Percentiles rank a stretch among this genome's conserved stretches.
phyloP scores from a whole-genome alignment of 2,888 invertebrate genomes.

The Volucella inanis region DNA sequence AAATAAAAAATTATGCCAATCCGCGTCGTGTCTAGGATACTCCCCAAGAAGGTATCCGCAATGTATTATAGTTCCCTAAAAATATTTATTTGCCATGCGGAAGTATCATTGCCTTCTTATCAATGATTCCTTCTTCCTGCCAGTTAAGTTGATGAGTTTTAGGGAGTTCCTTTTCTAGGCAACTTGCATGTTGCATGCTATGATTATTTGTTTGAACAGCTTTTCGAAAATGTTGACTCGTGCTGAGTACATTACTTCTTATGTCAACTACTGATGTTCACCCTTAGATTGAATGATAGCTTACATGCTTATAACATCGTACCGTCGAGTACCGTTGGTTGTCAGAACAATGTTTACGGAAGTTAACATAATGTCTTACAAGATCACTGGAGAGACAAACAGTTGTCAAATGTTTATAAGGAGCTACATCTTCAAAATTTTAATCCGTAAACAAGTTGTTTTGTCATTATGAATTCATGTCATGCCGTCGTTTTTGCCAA shows the following conservation, averaged over 20 bases:
- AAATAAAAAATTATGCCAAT: constrained; percentile 61
- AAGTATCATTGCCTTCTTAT: constrained; percentile 59
- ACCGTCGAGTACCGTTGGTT: neutral
- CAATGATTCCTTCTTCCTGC: constrained; percentile 50
- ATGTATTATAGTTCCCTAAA: constrained; percentile 13
- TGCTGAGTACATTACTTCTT: constrained; percentile 37
- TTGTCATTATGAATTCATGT: constrained; percentile 25
- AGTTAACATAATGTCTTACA: constrained; percentile 51
- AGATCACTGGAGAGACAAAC: neutral
- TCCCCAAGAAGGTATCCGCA: constrained; percentile 20
- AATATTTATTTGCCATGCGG: constrained; percentile 42
- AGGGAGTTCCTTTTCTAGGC: constrained; percentile 64
- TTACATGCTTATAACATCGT: constrained; percentile 14
- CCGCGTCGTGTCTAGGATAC: constrained; percentile 64
- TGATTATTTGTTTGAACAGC: constrained; percentile 62
- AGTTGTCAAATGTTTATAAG: too few relatives aligned
- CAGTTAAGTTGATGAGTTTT: neutral
- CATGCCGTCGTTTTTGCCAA: constrained; percentile 50
- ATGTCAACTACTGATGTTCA: constrained; percentile 43
- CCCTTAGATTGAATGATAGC: constrained; percentile 16
- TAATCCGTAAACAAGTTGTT: neutral
- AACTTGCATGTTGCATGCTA: constrained; percentile 62
- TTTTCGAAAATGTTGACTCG: constrained; percentile 67
- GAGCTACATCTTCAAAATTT: neutral
- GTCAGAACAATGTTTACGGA: constrained; percentile 56